Conservation (phyloP, 64 coral and sea anemone genomes). For the Pachyseris speciosa region DNA sequence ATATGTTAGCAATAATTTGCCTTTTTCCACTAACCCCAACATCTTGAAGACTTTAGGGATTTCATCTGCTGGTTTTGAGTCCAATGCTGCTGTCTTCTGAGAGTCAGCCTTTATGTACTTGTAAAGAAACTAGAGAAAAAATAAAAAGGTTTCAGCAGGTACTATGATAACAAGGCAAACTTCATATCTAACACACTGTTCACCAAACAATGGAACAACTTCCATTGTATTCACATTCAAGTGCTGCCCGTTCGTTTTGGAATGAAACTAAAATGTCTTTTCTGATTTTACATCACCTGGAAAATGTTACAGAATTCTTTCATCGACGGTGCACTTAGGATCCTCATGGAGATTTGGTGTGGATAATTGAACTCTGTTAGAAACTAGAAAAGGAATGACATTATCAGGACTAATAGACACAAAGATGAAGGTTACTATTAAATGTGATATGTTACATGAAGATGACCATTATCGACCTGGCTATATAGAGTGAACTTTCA, state of each 20-base stretch:
- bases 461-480: no score
- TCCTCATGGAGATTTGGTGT: conserved; percentile 85
- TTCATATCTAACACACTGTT: no score
- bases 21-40: conserved; percentile 79
- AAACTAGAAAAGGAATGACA: conserved; percentile 49
- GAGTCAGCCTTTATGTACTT: conserved; percentile 79
- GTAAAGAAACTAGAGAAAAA: conserved; percentile 82
- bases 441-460: no score
- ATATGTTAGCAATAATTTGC: no score
- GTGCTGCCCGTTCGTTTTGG: no score
- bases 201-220: no score
- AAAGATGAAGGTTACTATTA: no score
- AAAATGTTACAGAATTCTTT: conserved; percentile 89
- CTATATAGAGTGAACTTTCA: no score
- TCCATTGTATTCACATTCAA: no score
- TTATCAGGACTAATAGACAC: neutral
- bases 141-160: no score
- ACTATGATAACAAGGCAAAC: no score
- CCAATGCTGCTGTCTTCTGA: conserved; percentile 68
- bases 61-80: conserved; percentile 94
- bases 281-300: conserved; percentile 42
- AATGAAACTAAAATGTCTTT: no score
- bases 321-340: conserved; percentile 90
- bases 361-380: conserved; percentile 92
- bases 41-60: conserved; percentile 92